These are phyloP conservation scores for Drusus annulatus DNA, from an alignment of 1,140 invertebrate genomes.

Conservation along the genomic window DNA sequence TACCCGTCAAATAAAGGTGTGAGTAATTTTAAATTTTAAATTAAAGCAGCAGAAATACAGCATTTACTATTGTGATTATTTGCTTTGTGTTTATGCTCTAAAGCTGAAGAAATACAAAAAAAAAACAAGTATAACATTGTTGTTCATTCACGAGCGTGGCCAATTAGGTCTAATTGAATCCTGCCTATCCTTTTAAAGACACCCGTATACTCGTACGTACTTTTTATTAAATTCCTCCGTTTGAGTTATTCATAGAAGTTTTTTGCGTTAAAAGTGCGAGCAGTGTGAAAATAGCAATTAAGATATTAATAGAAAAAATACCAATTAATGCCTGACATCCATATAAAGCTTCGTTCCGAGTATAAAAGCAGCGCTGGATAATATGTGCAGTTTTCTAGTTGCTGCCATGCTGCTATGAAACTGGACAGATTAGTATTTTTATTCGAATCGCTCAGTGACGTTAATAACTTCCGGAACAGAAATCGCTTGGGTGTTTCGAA, in stretches of 20 bases:
- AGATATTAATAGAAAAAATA: background rate
- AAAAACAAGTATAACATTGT: background rate
- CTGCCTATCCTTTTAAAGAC: background rate
- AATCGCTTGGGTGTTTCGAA: conserved; percentile 7
- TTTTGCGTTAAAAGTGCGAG: conserved; percentile 3
- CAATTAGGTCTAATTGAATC: background rate
- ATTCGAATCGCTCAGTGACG: too few species aligned
- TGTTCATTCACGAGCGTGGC: background rate
- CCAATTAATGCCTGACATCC: background rate
- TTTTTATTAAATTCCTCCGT: too few species aligned
- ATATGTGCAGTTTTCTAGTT: too few species aligned
- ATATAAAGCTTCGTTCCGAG: background rate
- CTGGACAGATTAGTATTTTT: too few species aligned
- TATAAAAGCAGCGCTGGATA: background rate
- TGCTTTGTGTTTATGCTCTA: background rate
- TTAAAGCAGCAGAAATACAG: conserved; percentile 10
- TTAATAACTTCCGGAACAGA: conserved; percentile 28
- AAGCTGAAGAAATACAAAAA: background rate
- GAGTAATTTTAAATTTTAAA: conserved; percentile 2
- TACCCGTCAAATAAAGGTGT: conserved; percentile 40
- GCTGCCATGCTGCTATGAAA: too few species aligned
- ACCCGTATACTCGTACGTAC: background rate
- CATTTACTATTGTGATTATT: conserved; percentile 8
- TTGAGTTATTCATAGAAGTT: background rate
- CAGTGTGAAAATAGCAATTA: conserved; percentile 5